Conservation (phyloP, 37 sponge, comb jelly and placozoan species). For the Axinella damicornis region DNA sequence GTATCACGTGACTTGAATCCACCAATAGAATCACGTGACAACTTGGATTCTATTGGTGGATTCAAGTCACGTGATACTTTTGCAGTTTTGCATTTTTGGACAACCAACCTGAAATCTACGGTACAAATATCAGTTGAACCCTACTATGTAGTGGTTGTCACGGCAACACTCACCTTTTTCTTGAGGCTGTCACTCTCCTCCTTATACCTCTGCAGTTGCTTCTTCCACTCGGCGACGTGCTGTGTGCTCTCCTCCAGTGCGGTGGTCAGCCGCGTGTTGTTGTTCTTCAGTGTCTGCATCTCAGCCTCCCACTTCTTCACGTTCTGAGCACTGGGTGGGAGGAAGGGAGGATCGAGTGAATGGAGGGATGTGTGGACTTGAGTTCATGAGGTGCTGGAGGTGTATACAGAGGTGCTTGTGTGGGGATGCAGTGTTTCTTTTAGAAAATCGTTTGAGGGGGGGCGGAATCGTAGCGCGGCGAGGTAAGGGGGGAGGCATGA, state of each 20-base stretch:
- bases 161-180: constrained; percentile 69
- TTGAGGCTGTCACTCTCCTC: constrained; percentile 83
- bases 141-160: no score
- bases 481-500: no score
- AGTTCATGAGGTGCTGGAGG: not conserved
- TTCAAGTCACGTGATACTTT: no score
- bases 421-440: not conserved
- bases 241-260: constrained; percentile 89
- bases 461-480: no score
- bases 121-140: no score
- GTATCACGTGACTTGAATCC: no score
- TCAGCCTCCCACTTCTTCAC: constrained; percentile 95
- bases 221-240: constrained; percentile 93
- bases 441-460: no score
- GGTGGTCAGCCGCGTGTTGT: constrained; percentile 75
- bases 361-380: not conserved
- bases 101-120: no score
- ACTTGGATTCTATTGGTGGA: no score
- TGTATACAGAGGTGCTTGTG: not conserved
- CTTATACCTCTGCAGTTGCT: constrained; percentile 78
- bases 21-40: no score
- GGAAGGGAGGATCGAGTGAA: no score
- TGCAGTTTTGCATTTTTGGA: no score
- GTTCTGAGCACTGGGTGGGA: constrained; percentile 74
- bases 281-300: constrained; percentile 85